Evolutionary conservation across 2,113 vertebrate genomes (phyloP), one percentile per base, ranked within the genome.

Genomic region (Erythrolamprus reginae): DNA sequence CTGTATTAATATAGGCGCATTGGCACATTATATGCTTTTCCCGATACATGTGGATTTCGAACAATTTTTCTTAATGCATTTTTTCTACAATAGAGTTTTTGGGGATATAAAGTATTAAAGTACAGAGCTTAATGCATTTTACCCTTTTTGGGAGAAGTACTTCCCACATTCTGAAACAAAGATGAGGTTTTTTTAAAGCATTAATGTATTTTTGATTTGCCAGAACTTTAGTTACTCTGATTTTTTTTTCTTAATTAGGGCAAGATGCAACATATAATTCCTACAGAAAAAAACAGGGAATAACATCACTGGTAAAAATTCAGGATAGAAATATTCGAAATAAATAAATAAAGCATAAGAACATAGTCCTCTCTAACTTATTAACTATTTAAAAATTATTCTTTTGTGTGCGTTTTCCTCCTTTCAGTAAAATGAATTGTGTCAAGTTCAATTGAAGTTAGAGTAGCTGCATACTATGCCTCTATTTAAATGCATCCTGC

Each of bases 401-500:
- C n/a, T 17, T 9, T 48, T 88, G 17, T 17, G 0, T 0, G 0
- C 19, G 53, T 90, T 84, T 84, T 82, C 7, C 51, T 56, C 28
- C 51, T 89, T 65, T 28, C 51, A 51, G 12, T 8, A 56, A 5
- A 50, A 90, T 92, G 28, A 26, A 5, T 21, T 70, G 17, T 85
- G 82, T 89, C 88, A 84, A 45, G 26, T 48, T 90, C 52, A 88
- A 52, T 28, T 52, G 21, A 21, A 58, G 42, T 84, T 33, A 58
- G 28, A 38, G n/a, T 3, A 21, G 45, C 50, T 84, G 53, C 33
- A 82, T 23, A 4, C 87, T 92, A 82, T 0, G 82, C 82, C 83
- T 88, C 85, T 91, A 92, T 89, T 92, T 90, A 90, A 91, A 53
- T 85, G 89, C 8, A 10, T 48, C 48, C 47, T 91, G 42, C 87